phyloP scores from a whole-genome alignment of 2,797 vertebrate species.

The Gymnoscopelus microlampas region DNA sequence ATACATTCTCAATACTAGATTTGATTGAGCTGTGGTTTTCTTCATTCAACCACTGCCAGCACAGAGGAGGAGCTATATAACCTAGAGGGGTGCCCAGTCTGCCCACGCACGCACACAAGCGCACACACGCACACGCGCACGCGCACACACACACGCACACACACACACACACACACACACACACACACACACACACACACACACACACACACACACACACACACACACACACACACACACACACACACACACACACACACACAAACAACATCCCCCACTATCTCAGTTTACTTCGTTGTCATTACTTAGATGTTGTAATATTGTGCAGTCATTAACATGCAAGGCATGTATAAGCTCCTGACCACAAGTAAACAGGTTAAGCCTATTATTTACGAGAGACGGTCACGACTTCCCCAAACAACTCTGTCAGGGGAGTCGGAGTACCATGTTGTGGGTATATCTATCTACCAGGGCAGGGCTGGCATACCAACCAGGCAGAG shows the following conservation, averaged over 20 bases:
- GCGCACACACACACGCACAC: slow-evolving; percentile 12
- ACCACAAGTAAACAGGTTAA: slow-evolving; percentile 59
- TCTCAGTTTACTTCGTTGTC: slow-evolving; percentile 50
- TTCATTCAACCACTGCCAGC: slow-evolving; percentile 42
- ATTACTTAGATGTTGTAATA: slow-evolving; percentile 55
- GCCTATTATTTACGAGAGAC: slow-evolving; percentile 60
- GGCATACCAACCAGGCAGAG: slow-evolving; percentile 59
- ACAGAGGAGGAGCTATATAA: background rate
- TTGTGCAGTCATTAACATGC: slow-evolving; percentile 43
- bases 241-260: background rate
- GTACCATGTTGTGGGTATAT: slow-evolving; percentile 57
- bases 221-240: background rate
- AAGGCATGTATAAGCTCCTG: slow-evolving; percentile 27
- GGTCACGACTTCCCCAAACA: slow-evolving; percentile 54
- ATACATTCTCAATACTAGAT: slow-evolving; percentile 47
- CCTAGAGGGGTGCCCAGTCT: background rate
- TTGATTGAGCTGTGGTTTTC: slow-evolving; percentile 43
- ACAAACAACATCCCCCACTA: slow-evolving; percentile 20
- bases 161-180: background rate
- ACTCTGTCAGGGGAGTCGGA: slow-evolving; percentile 56
- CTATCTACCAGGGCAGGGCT: slow-evolving; percentile 32
- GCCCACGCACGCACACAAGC: too few relatives aligned
- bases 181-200: background rate
- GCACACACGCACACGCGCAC: background rate
- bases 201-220: background rate